Conservation (phyloP, 2,888 invertebrate genomes). For the Chrysina gloriosa region DNA sequence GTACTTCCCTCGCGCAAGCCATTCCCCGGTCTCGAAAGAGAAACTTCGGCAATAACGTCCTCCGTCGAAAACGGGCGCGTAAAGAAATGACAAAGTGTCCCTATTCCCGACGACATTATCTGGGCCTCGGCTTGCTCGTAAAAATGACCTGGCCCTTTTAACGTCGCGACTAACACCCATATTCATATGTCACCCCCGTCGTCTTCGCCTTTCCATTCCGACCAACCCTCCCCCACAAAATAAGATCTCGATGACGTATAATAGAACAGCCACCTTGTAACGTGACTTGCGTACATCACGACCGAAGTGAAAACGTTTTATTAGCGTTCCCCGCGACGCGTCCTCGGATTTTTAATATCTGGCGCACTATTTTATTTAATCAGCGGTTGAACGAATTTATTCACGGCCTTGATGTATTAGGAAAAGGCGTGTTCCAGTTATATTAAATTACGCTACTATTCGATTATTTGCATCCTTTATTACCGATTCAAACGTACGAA, state of each 20-base stretch:
- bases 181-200: conserved; percentile 56
- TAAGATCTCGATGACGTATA: conserved; percentile 58
- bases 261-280: conserved; percentile 54
- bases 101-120: conserved; percentile 54
- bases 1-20: no score
- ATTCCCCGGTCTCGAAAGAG: conserved; percentile 6
- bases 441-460: conserved; percentile 10
- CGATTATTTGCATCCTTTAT: no score
- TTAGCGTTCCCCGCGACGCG: conserved; percentile 50
- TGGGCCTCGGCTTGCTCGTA: conserved; percentile 51
- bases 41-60: conserved; percentile 43
- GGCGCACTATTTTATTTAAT: conserved; percentile 31
- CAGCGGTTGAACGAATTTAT: conserved; percentile 17
- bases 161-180: conserved; percentile 56
- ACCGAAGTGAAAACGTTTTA: conserved; percentile 56
- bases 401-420: conserved; percentile 13
- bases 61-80: conserved; percentile 31
- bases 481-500: no score
- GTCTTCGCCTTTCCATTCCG: background rate
- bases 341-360: conserved; percentile 41
- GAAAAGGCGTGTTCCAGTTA: conserved; percentile 1
- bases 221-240: conserved; percentile 49
- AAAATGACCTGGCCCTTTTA: conserved; percentile 53
- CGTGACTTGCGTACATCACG: conserved; percentile 56
- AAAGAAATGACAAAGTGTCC: conserved; percentile 54